A percentile compares a stretch with the other conserved stretches of the same genome.
phyloP scores from a whole-genome alignment of 2,797 vertebrate species.

The Limnodromus scolopaceus region DNA sequence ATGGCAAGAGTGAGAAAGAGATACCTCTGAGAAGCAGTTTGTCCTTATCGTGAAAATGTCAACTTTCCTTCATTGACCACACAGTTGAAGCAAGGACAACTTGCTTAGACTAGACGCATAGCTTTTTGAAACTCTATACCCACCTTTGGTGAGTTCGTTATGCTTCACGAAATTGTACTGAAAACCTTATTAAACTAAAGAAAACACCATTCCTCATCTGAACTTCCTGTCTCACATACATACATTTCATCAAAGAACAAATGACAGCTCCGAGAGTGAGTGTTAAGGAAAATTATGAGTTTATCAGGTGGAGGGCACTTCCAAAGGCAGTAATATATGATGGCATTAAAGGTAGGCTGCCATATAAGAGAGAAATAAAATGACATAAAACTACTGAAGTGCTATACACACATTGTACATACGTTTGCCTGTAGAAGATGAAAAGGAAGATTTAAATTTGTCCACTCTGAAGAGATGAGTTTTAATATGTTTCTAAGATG shows the following conservation, averaged over 20 bases:
- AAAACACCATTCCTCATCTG: slow-evolving; percentile 40
- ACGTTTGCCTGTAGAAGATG: slow-evolving; percentile 9
- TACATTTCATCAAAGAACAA: slow-evolving; percentile 21
- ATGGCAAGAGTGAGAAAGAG: not conserved
- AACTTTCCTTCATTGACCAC: not conserved
- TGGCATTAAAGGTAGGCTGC: slow-evolving; percentile 46
- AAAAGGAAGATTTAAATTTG: slow-evolving; percentile 25
- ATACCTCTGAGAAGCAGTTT: not conserved
- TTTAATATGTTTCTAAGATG: not conserved
- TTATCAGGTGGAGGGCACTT: slow-evolving; percentile 36
- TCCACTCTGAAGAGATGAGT: not conserved
- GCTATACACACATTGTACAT: not conserved
- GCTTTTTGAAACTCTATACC: not conserved
- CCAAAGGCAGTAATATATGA: slow-evolving; percentile 49
- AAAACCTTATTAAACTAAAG: slow-evolving; percentile 34
- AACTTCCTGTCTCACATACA: not conserved
- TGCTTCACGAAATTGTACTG: slow-evolving; percentile 22
- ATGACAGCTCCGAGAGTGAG: slow-evolving; percentile 41
- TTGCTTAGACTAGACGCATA: not conserved
- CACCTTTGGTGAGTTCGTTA: not conserved
- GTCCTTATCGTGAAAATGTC: not conserved
- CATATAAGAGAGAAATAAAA: slow-evolving; percentile 53
- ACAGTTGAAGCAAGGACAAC: not conserved
- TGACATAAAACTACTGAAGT: slow-evolving; percentile 47
- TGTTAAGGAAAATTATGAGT: slow-evolving; percentile 54